A percentile compares a stretch with the other conserved stretches of the same genome.
phyloP scores from a whole-genome alignment of 2,113 vertebrate genomes.

The Maccullochella peelii region DNA sequence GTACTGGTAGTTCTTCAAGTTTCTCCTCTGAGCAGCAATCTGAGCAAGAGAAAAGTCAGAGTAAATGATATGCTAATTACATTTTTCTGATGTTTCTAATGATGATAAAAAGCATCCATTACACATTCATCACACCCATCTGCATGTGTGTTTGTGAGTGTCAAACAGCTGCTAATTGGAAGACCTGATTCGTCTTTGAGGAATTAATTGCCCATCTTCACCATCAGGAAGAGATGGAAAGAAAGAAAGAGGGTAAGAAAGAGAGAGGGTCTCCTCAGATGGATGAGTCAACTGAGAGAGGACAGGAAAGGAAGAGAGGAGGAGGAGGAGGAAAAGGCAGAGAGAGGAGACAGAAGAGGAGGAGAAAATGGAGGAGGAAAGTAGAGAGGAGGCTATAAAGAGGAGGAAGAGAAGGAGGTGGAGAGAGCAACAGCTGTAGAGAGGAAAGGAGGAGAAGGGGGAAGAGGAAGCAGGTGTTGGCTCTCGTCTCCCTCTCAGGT shows the following conservation, averaged over 20 bases:
- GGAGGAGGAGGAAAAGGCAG: background rate
- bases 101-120: constrained; percentile 54
- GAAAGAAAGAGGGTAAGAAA: constrained; percentile 4
- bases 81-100: constrained; percentile 61
- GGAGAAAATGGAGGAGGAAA: constrained; percentile 34
- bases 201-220: constrained; percentile 70
- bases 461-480: constrained; percentile 60
- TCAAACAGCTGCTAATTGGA: constrained; percentile 74
- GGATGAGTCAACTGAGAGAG: background rate
- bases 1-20: constrained; percentile 95
- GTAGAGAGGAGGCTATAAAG: background rate
- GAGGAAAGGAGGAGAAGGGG: background rate
- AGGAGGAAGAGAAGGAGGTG: constrained; percentile 45
- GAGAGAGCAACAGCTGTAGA: background rate
- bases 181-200: constrained; percentile 69
- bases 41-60: constrained; percentile 64
- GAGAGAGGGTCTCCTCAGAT: constrained; percentile 16
- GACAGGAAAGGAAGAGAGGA: constrained; percentile 12
- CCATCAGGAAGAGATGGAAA: constrained; percentile 34
- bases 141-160: background rate
- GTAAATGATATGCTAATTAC: constrained; percentile 47
- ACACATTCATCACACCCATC: constrained; percentile 39
- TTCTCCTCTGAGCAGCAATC: constrained; percentile 94
- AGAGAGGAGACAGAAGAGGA: background rate
- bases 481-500: constrained; percentile 66